Evolutionary conservation across 2,888 invertebrate species (phyloP).

Genomic region (Diarsia dahlii): DNA sequence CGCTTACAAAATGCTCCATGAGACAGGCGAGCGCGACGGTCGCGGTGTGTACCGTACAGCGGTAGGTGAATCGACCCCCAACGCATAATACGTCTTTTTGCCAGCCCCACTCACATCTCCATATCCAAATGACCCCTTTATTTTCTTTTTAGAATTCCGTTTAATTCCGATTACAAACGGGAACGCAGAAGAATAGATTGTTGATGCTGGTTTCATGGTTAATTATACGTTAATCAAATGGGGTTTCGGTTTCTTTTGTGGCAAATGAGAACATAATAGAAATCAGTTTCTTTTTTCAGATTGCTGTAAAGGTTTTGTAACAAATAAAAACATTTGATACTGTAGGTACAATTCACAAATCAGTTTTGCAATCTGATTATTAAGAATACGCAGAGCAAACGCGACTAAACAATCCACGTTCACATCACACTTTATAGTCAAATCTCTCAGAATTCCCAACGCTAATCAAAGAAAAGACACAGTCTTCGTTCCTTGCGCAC

Average conservation of each 20-base stretch:
- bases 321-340: not conserved
- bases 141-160: constrained; percentile 48
- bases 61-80: constrained; percentile 69
- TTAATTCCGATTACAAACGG: constrained; percentile 52
- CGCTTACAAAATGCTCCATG: constrained; percentile 67
- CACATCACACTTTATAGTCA: constrained; percentile 25
- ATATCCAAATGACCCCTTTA: constrained; percentile 51
- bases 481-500: constrained; percentile 17
- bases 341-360: not conserved
- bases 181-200: constrained; percentile 23
- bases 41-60: constrained; percentile 57
- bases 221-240: constrained; percentile 25
- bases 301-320: not conserved
- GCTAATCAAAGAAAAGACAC: constrained; percentile 43
- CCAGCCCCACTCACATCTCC: constrained; percentile 64
- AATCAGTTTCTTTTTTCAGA: not conserved
- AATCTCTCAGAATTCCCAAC: constrained; percentile 48
- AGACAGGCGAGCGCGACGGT: constrained; percentile 47
- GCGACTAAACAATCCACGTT: not conserved
- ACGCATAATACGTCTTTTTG: constrained; percentile 71
- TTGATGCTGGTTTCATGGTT: constrained; percentile 21
- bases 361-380: not conserved
- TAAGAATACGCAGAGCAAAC: not conserved
- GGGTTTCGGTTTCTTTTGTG: not conserved
- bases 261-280: not conserved